phyloP scores from a whole-genome alignment of 2,888 invertebrate genomes.

The Drosophila antonietae region DNA sequence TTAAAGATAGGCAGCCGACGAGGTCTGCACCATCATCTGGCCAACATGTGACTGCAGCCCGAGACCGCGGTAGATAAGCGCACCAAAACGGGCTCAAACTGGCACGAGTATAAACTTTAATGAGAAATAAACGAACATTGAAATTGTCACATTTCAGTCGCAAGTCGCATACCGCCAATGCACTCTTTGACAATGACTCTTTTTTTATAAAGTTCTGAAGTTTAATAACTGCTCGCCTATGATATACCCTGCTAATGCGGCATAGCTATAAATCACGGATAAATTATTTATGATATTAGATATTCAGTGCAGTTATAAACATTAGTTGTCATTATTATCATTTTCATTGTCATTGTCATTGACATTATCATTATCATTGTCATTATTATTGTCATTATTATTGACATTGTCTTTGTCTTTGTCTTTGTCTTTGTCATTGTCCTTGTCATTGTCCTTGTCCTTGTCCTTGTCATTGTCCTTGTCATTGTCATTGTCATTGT shows the following conservation, averaged over 20 bases:
- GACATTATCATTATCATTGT: too few species aligned
- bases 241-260: slow-evolving; percentile 5
- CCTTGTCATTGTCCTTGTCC: too few species aligned
- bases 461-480: too few species aligned
- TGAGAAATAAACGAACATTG: slow-evolving; percentile 54
- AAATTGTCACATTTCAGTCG: slow-evolving; percentile 70
- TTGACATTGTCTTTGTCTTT: too few species aligned
- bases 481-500: too few species aligned
- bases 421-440: too few species aligned
- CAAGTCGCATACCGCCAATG: slow-evolving; percentile 17
- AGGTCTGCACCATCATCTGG: slow-evolving; percentile 17
- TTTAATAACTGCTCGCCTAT: background rate
- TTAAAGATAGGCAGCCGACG: slow-evolving; percentile 21
- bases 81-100: slow-evolving; percentile 60
- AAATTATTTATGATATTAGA: background rate
- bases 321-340: background rate
- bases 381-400: too few species aligned
- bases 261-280: background rate
- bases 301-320: background rate
- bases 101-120: slow-evolving; percentile 59
- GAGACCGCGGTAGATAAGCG: slow-evolving; percentile 54
- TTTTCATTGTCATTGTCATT: background rate
- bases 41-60: slow-evolving; percentile 32
- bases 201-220: slow-evolving; percentile 8
- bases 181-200: slow-evolving; percentile 16